These are phyloP conservation scores for Bryconaethiops microstoma DNA, from an alignment of 2,797 vertebrate species.

Conservation along the genomic window DNA sequence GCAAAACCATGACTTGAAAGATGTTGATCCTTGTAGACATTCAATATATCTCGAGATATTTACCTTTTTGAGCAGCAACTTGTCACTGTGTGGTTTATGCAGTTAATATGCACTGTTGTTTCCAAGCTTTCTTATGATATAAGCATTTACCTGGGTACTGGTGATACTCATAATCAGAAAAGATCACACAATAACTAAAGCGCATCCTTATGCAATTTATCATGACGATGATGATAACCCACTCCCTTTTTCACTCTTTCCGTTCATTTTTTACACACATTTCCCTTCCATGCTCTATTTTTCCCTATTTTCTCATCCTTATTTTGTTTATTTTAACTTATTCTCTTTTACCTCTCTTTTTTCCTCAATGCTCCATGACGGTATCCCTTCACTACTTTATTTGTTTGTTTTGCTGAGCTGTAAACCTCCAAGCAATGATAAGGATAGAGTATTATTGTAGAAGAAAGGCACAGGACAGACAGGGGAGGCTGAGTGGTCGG, in stretches of 20 bases:
- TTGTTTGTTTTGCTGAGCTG: conserved; percentile 47
- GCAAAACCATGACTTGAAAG: no score
- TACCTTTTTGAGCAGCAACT: no score
- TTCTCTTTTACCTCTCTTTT: background rate
- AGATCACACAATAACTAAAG: no score
- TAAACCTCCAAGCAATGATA: conserved; percentile 41
- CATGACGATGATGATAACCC: no score
- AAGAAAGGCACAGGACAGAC: conserved; percentile 54
- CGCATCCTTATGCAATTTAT: no score
- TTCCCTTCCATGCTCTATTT: background rate
- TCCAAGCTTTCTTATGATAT: no score
- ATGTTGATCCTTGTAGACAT: no score
- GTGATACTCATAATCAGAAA: no score
- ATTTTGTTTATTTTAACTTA: conserved; percentile 18
- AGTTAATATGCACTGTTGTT: no score
- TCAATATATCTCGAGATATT: no score
- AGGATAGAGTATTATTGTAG: conserved; percentile 56
- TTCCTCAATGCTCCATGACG: background rate
- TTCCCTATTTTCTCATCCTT: conserved; percentile 58
- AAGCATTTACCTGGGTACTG: no score
- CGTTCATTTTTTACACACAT: background rate
- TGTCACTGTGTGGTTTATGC: no score
- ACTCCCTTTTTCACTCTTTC: background rate
- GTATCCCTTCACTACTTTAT: conserved; percentile 36
- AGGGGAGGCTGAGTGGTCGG: conserved; percentile 34